Percentiles rank a stretch among this genome's conserved stretches.
Conservation (phyloP, 2,888 invertebrate species). For the Agrochola lota region DNA sequence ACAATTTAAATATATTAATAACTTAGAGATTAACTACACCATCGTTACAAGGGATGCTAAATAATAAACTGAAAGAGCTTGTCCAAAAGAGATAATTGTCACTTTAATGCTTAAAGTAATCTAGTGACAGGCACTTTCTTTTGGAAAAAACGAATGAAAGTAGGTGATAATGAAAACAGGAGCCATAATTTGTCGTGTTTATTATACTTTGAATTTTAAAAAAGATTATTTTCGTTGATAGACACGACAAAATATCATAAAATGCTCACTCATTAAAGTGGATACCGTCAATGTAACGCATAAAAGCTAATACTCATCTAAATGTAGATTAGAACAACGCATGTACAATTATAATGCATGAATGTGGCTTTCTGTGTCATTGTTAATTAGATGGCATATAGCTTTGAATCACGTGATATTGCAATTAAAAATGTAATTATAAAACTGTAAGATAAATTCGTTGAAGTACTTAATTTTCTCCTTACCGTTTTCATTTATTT, state of each 20-base stretch:
- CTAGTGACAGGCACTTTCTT: constrained; percentile 55
- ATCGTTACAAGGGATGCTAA: constrained; percentile 44
- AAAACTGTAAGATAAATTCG: constrained; percentile 53
- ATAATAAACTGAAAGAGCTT: constrained; percentile 61
- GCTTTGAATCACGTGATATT: constrained; percentile 54
- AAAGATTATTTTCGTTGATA: constrained; percentile 33
- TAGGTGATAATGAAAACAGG: constrained; percentile 46
- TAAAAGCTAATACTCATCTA: constrained; percentile 67
- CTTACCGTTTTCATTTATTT: constrained; percentile 65
- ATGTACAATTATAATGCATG: constrained; percentile 76
- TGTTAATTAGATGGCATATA: constrained; percentile 64
- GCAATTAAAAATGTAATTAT: constrained; percentile 55
- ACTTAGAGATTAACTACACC: constrained; percentile 20
- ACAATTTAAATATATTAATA: constrained; percentile 35
- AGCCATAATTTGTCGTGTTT: constrained; percentile 53
- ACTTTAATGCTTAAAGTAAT: constrained; percentile 43
- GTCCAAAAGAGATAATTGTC: constrained; percentile 39
- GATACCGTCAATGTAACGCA: constrained; percentile 57
- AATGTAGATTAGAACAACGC: constrained; percentile 72
- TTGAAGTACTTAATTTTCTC: constrained; percentile 79
- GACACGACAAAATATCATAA: constrained; percentile 52
- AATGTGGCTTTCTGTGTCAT: constrained; percentile 72
- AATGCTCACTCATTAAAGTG: constrained; percentile 53
- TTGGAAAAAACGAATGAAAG: constrained; percentile 42
- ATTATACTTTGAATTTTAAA: constrained; percentile 28